Evolutionary conservation across 2,888 invertebrate genomes (phyloP), one percentile per base, ranked within the genome.

Genomic region (Ichneumoninae sp.): DNA sequence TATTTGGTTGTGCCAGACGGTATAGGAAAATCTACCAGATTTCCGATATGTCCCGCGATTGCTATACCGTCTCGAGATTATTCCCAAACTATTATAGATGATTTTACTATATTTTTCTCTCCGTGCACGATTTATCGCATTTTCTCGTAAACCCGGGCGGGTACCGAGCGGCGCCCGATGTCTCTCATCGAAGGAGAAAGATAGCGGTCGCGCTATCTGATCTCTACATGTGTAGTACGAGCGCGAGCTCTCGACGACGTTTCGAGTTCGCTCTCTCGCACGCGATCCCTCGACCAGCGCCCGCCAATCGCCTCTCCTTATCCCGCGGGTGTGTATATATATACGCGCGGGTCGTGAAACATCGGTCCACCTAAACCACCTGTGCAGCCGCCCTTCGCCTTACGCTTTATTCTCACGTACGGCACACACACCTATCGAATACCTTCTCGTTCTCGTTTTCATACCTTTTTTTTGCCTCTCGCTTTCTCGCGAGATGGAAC

Each of bases 161-260:
- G 57, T 47, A 47, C 44, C 8, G 57, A 26, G 8, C 16, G 62
- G 8, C 4, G 33, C 16, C 33, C 30, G 66, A 40, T 50, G 80
- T 66, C 40, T 50, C 62, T 70, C 69, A 26, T 62, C 44, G 36
- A 74, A 60, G 30, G 16, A 74, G n/a, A 47, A 74, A 30, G 60
- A 74, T 90, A 88, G 88, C 87, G 86, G 85, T 89, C 2, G 60
- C 40, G 47, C n/a, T 47, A 89, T 90, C 89, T 88, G 90, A 91
- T 90, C 89, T 90, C 85, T 91, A 90, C 90, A 90, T 87, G 90
- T 90, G 91, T 88, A 26, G 84, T 86, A 88, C 88, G 82, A 86
- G 86, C 86, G 86, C 86, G 86, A 16, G 22, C 85, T 69, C 36
- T 87, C 82, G 82, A 79, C 84, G 90, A 90, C 89, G 90, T 50